Percentiles rank a stretch among this genome's conserved stretches.
phyloP scores from a whole-genome alignment of 2,888 invertebrate species.

The Erebia epiphron region DNA sequence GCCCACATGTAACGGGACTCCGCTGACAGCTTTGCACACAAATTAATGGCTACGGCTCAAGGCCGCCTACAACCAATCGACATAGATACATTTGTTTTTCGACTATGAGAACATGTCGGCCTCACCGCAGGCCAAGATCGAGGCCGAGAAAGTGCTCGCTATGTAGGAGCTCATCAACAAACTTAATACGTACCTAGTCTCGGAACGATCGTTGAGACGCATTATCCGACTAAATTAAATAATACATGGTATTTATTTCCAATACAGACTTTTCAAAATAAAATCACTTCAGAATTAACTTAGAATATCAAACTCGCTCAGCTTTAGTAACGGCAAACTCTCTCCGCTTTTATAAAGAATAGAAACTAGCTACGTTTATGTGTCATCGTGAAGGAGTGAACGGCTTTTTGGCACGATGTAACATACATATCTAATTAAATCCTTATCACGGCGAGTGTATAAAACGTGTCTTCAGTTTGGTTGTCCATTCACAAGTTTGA shows the following conservation, averaged over 20 bases:
- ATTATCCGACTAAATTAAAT: conserved; percentile 22
- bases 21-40: conserved; percentile 75
- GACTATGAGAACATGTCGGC: conserved; percentile 74
- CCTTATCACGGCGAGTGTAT: conserved; percentile 58
- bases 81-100: conserved; percentile 80
- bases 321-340: conserved; percentile 56
- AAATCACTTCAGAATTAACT: conserved; percentile 21
- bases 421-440: conserved; percentile 60
- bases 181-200: conserved; percentile 19
- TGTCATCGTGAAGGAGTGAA: conserved; percentile 47
- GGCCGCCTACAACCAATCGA: conserved; percentile 81
- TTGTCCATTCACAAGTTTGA: conserved; percentile 66
- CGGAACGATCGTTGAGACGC: conserved; percentile 10
- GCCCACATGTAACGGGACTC: conserved; percentile 73
- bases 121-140: conserved; percentile 72
- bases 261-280: conserved; percentile 1
- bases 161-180: conserved; percentile 39
- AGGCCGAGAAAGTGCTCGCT: conserved; percentile 74
- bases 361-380: conserved; percentile 48
- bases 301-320: conserved; percentile 42
- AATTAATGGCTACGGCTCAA: conserved; percentile 79
- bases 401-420: conserved; percentile 48
- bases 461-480: conserved; percentile 55
- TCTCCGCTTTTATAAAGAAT: conserved; percentile 53
- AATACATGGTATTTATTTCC: conserved; percentile 12